Evolutionary conservation across 1,140 invertebrate species (phyloP).

Genomic region (Papilio machaon): DNA sequence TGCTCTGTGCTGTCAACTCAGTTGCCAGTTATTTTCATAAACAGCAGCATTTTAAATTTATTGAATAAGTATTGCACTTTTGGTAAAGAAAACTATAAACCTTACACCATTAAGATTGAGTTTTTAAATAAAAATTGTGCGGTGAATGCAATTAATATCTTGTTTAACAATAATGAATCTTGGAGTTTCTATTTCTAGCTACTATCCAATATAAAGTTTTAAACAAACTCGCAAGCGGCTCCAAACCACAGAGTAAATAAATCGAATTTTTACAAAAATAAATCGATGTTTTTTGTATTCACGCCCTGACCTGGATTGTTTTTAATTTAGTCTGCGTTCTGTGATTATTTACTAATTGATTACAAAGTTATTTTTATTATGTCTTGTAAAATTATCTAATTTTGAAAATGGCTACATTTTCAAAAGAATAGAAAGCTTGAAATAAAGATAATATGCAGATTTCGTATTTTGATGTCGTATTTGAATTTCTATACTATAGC

Average conservation of each 20-base stretch:
- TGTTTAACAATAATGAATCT: neutral
- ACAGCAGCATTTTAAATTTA: no score
- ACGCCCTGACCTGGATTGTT: slow-evolving; percentile 18
- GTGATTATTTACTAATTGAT: neutral
- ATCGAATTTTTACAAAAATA: slow-evolving; percentile 24
- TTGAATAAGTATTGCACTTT: no score
- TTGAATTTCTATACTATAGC: neutral
- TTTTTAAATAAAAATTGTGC: neutral
- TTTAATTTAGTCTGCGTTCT: neutral
- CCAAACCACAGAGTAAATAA: slow-evolving; percentile 17
- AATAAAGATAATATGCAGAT: neutral
- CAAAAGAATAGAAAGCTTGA: neutral
- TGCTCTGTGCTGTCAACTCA: no score
- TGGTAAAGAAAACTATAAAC: no score
- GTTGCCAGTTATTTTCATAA: no score
- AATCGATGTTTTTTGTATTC: slow-evolving; percentile 22
- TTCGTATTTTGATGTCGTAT: neutral
- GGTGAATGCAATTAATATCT: neutral
- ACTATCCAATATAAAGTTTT: slow-evolving; percentile 10
- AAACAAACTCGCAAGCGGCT: neutral
- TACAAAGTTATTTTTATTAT: neutral
- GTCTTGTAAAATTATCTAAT: neutral
- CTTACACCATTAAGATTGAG: neutral
- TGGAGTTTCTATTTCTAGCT: neutral
- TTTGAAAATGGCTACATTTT: neutral